These are phyloP conservation scores for Amblyteles armatorius DNA, from an alignment of 2,888 invertebrate species.

Conservation along the genomic window DNA sequence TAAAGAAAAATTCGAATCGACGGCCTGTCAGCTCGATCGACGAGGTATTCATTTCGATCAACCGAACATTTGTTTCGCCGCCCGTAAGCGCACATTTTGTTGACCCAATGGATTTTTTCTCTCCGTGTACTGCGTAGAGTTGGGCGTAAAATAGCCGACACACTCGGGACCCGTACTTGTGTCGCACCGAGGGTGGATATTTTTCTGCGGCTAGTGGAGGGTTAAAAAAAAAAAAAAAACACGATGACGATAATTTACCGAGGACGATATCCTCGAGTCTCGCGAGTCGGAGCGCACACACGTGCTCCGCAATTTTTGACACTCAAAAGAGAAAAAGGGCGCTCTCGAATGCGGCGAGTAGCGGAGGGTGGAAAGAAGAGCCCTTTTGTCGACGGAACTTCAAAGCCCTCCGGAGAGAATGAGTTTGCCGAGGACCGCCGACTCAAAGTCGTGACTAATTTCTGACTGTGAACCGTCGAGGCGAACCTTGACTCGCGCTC, in stretches of 20 bases:
- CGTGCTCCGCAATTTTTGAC: background rate
- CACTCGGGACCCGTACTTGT: background rate
- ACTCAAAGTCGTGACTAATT: conserved; percentile 57
- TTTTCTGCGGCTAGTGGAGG: background rate
- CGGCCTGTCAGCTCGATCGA: too few relatives aligned
- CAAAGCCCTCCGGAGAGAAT: conserved; percentile 1
- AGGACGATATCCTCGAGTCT: background rate
- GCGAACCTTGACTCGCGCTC: conserved; percentile 52
- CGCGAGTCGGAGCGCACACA: background rate
- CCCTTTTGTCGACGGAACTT: conserved; percentile 23
- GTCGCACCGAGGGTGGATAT: background rate
- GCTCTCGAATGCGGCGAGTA: background rate
- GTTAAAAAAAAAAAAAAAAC: background rate
- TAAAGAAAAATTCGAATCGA: too few relatives aligned
- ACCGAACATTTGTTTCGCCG: too few relatives aligned
- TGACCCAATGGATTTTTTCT: too few relatives aligned
- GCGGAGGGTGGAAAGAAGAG: conserved; percentile 2
- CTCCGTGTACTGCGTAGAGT: background rate
- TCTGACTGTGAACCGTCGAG: conserved; percentile 22
- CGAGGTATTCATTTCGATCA: too few relatives aligned
- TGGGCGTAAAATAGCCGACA: background rate
- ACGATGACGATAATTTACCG: background rate
- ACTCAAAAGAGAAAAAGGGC: background rate
- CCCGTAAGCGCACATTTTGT: too few relatives aligned
- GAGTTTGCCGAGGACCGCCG: background rate